These are phyloP conservation scores for Nomada ruficornis DNA, from an alignment of 2,888 invertebrate genomes.

Conservation along the genomic window DNA sequence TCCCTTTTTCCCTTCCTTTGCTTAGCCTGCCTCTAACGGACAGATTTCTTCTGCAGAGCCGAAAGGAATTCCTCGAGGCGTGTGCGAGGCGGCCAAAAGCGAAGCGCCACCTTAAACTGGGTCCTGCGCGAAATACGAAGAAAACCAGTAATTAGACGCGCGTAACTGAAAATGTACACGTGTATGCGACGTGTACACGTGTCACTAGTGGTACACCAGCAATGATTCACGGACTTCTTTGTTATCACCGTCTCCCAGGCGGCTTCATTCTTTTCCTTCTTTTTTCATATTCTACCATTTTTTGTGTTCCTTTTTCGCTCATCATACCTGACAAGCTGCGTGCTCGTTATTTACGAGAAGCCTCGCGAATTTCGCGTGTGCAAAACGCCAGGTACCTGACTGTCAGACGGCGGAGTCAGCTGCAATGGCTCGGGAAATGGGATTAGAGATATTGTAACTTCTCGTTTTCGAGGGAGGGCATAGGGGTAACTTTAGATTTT, in stretches of 20 bases:
- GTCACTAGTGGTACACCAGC: slow-evolving; percentile 60
- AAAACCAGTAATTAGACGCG: slow-evolving; percentile 55
- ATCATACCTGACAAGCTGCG: background rate
- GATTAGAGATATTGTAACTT: no score
- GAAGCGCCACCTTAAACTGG: slow-evolving; percentile 31
- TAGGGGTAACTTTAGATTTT: no score
- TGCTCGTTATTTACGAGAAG: background rate
- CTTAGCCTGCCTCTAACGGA: background rate
- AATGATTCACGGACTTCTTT: slow-evolving; percentile 66
- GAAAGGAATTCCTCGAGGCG: slow-evolving; percentile 42
- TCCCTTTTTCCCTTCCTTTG: background rate
- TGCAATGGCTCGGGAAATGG: background rate
- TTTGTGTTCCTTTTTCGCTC: background rate
- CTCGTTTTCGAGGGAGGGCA: no score
- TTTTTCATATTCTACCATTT: background rate
- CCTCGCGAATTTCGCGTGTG: background rate
- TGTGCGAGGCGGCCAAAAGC: slow-evolving; percentile 8
- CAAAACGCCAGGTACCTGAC: background rate
- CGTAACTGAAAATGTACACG: slow-evolving; percentile 16
- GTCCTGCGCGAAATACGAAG: slow-evolving; percentile 32
- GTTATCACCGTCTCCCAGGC: slow-evolving; percentile 38
- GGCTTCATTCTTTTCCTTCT: slow-evolving; percentile 2
- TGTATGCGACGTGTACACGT: slow-evolving; percentile 40
- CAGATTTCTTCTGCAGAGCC: background rate
- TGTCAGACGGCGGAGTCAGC: background rate